Evolutionary conservation across 2,888 invertebrate species (phyloP).

Genomic region (Drosophila lutescens): DNA sequence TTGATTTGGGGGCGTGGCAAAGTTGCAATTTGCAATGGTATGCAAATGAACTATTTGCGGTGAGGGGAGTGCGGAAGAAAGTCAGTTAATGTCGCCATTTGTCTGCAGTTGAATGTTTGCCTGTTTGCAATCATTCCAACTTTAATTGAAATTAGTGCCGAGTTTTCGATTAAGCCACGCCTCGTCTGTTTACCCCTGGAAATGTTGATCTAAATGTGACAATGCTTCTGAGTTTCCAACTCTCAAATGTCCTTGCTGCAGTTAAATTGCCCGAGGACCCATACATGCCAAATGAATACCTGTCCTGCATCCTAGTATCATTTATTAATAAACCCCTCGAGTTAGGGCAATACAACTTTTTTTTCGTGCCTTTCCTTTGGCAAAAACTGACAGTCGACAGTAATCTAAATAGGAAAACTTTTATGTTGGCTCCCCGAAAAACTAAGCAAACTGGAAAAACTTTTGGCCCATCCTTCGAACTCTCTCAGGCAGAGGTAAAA

Average conservation of each 20-base stretch:
- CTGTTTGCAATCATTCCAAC: conserved; percentile 57
- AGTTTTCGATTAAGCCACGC: conserved; percentile 62
- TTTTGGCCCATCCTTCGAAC: conserved; percentile 26
- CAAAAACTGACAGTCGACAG: conserved; percentile 27
- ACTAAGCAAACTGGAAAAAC: conserved; percentile 45
- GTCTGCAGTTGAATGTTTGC: conserved; percentile 43
- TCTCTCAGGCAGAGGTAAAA: conserved; percentile 17
- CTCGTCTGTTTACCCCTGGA: conserved; percentile 36
- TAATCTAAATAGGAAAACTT: conserved; percentile 63
- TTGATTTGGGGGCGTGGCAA: conserved; percentile 30
- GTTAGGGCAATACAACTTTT: conserved; percentile 48
- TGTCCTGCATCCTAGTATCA: conserved; percentile 45
- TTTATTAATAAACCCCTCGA: conserved; percentile 57
- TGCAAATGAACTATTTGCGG: conserved; percentile 62
- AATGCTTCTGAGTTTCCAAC: neutral
- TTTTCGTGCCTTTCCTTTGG: neutral
- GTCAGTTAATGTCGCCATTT: conserved; percentile 62
- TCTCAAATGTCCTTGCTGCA: conserved; percentile 6
- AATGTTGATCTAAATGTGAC: conserved; percentile 44
- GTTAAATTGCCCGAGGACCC: conserved; percentile 30
- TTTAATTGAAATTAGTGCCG: conserved; percentile 78
- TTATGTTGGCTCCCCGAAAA: conserved; percentile 23
- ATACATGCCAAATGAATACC: conserved; percentile 14
- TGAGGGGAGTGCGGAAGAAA: neutral
- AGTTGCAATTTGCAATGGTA: conserved; percentile 40